Evolutionary conservation across 2,113 vertebrate genomes (phyloP), one percentile per base, ranked within the genome.

Genomic region (Oreochromis aureus): DNA sequence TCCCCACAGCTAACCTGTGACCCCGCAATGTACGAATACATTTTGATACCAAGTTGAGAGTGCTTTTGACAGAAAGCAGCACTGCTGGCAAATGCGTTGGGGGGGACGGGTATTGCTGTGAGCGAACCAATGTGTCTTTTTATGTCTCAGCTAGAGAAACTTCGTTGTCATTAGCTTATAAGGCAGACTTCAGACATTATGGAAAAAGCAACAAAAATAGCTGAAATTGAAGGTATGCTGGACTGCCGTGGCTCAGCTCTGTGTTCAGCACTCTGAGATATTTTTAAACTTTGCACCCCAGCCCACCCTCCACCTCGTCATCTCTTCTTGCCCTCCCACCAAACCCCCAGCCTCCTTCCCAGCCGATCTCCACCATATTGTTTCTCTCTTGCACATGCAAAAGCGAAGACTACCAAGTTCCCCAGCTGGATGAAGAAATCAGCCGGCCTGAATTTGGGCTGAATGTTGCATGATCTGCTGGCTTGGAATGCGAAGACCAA

Each of bases 191-290:
- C 27, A 83, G 93, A 91, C 89, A 94, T 94, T 94, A 94, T 95
- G 95, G 94, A 93, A 95, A 95, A 96, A 96, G 89, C 91, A 86
- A 87, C 94, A 89, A 78, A 95, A 96, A 96, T 95, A 95, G 93
- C 90, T 81, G 83, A 95, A 95, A 93, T 84, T 87, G 82, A 94
- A 92, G 94, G 89, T 93, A 94, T 94, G 93, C 83, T 81, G 86
- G 80, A 73, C 82, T 91, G 93, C 91, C 39, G 85, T 34, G 86
- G 86, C 86, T 78, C 83, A 81, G 89, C 89, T 87, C 86, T 82
- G 85, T 80, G 86, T 91, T 94, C 27, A 69, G 89, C 91, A 79
- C 85, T 73, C 84, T 80, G 91, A 88, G 95, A 94, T 95, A 95
- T 95, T 95, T 95, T 94, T 95, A 95, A 95, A 94, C 92, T 82